A percentile compares a stretch with the other conserved stretches of the same genome.
phyloP scores from a whole-genome alignment of 1,140 invertebrate species.

The Ostrea denselamellosa region DNA sequence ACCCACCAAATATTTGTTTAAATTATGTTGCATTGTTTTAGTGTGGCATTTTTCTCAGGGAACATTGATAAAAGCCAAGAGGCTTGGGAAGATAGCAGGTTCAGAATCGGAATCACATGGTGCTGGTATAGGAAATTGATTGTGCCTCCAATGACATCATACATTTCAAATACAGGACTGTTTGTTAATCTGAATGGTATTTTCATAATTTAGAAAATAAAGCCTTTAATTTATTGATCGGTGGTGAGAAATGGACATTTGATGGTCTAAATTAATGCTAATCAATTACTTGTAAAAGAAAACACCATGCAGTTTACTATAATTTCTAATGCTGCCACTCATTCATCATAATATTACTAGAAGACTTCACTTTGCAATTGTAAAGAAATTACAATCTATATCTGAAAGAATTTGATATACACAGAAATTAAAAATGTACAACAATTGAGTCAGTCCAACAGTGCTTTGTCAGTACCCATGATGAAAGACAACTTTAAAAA shows the following conservation, averaged over 20 bases:
- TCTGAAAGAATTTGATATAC: too few relatives aligned
- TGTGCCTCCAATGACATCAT: background rate
- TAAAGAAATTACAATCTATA: too few relatives aligned
- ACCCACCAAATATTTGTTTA: slow-evolving; percentile 38
- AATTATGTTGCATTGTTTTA: slow-evolving; percentile 6
- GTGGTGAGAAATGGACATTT: slow-evolving; percentile 10
- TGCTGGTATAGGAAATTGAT: background rate
- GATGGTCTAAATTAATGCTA: background rate
- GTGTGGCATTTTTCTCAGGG: slow-evolving; percentile 10
- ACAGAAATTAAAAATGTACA: too few relatives aligned
- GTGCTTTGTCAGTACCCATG: too few relatives aligned
- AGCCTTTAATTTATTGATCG: background rate
- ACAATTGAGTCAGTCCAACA: too few relatives aligned
- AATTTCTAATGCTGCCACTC: background rate
- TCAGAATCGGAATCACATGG: background rate
- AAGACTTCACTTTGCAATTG: too few relatives aligned
- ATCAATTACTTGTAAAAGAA: slow-evolving; percentile 8
- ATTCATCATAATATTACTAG: too few relatives aligned
- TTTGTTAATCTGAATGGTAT: slow-evolving; percentile 15
- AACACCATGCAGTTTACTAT: background rate
- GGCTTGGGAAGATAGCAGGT: slow-evolving; percentile 8
- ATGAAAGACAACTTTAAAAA: too few relatives aligned
- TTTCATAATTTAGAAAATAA: slow-evolving; percentile 17
- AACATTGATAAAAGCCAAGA: slow-evolving; percentile 5
- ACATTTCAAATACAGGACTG: slow-evolving; percentile 17